Evolutionary conservation across 2,888 invertebrate species (phyloP), one percentile per base, ranked within the genome.

Genomic region (Pammene aurita): DNA sequence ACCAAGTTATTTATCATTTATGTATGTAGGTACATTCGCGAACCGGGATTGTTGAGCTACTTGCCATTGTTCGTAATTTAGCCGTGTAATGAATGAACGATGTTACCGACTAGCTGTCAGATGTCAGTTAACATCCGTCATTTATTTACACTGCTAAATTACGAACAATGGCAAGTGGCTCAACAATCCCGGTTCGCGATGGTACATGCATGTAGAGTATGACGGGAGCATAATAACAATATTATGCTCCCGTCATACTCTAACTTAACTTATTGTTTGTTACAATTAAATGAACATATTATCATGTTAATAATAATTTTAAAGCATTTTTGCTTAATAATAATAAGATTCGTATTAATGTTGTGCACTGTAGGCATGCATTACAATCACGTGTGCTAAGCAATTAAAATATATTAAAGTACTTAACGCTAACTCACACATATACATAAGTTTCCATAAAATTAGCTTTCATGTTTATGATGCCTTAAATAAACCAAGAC

Each of bases 391-490:
- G 52, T 64, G 42, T 54, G 41, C 54, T 41, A 58, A 34, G 41
- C 64, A 65, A 65, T 65, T 55, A 60, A 52, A 67, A n/a, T n/a
- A 60, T 46, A 60, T 54, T 52, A 48, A 67, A 69, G 70, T 72
- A 67, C 71, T 72, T 48, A 67, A 46, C 62, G 71, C 13, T 71
- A 70, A 73, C 64, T 61, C 74, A 72, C 73, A 72, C 70, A 72
- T 50, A 64, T 72, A 73, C 70, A 75, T 76, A 10, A 69, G 78
- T 80, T 80, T 75, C 72, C 75, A 77, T 77, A 80, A 79, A 75
- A 78, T 77, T 69, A 71, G 74, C 77, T 83, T 82, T 82, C 74
- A 81, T 77, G 76, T 83, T 87, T 85, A 81, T 80, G 84, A 80
- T 74, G 79, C 79, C 69, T 80, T 84, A 81, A 86, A 87, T 82